Evolutionary conservation across 2,113 vertebrate species (phyloP).

Genomic region (Neolamprologus ventralis): DNA sequence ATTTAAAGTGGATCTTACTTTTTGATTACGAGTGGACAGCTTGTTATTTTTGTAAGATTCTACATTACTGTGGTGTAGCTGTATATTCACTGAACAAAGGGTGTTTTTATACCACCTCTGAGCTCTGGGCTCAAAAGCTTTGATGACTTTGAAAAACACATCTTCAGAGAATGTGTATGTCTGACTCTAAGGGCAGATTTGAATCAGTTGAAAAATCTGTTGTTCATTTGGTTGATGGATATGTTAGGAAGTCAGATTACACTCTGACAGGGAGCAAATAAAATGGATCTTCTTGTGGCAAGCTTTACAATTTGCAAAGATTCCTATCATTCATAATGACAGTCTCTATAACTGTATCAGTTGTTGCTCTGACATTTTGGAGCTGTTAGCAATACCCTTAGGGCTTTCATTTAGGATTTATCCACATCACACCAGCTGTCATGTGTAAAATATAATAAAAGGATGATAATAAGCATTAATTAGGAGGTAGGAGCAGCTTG

Average conservation of each 20-base stretch:
- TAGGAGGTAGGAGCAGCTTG: not conserved
- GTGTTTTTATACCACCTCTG: slow-evolving; percentile 4
- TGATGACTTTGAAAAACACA: not conserved
- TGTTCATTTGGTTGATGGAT: slow-evolving; percentile 61
- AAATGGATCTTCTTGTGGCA: not conserved
- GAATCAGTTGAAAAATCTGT: slow-evolving; percentile 34
- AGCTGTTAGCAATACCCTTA: slow-evolving; percentile 21
- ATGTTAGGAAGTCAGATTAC: slow-evolving; percentile 9
- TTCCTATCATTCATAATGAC: slow-evolving; percentile 25
- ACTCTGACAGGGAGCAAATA: slow-evolving; percentile 38
- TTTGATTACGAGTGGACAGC: not conserved
- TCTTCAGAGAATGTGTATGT: not conserved
- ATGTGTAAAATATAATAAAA: slow-evolving; percentile 39
- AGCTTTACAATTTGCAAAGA: slow-evolving; percentile 14
- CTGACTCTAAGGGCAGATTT: not conserved
- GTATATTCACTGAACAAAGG: not conserved
- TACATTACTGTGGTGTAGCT: not conserved
- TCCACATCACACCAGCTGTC: slow-evolving; percentile 20
- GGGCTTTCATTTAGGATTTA: slow-evolving; percentile 41
- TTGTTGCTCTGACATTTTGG: slow-evolving; percentile 35
- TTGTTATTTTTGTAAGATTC: not conserved
- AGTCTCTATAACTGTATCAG: slow-evolving; percentile 12
- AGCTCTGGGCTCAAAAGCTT: not conserved
- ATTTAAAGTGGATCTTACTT: slow-evolving; percentile 6
- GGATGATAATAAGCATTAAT: slow-evolving; percentile 26